Base-by-base conservation (phyloP, 1,140 invertebrate species). In the Bathynomus jamesi region DNA sequence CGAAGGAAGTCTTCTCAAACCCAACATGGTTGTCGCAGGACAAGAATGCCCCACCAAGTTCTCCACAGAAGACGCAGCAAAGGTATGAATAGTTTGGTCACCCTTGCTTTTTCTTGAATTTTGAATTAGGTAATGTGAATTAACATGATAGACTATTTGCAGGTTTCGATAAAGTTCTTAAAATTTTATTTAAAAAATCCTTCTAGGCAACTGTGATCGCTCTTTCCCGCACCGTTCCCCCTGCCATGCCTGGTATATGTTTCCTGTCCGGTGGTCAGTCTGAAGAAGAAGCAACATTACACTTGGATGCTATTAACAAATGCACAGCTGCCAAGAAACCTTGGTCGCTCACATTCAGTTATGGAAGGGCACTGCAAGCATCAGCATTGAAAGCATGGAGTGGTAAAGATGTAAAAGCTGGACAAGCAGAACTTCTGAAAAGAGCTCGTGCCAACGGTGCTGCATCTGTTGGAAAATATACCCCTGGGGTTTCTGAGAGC, bases 231-330 rank as follows among this genome's bases (percentile, higher is more conserved):
- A 93, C 90, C 62, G 93, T 98, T 0, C 96, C 96, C 46, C 87
- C 93, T 65, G 95, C 95, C 61, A 93, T 97, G 71, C 89, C 95
- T 75, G 93, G 92, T 65, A 85, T 99, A 61, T 91, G 90, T 46
- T 99, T 98, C 87, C 86, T 98, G 74, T 98, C 95, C 78, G 96
- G 96, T 79, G 96, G 96, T 63, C 95, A 97, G 81, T 94, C 94
- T 32, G 96, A 99, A 82, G 94, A 97, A 81, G 95, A 98, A 80
- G 95, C 96, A 4, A 92, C 95, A 0, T 84, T 96, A 13, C 94
- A 98, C 82, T 85, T 99, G 81, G 91, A 96, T 80, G 95, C 95
- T 40, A 97, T 99, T 82, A 99, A 99, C 83, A 87, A 89, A 78
- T 88, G 85, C 72, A 74, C 65, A 4, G 81, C 85, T 67, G 89